Evolutionary conservation across 2,113 vertebrate species (phyloP).

Genomic region (Nanorana parkeri): DNA sequence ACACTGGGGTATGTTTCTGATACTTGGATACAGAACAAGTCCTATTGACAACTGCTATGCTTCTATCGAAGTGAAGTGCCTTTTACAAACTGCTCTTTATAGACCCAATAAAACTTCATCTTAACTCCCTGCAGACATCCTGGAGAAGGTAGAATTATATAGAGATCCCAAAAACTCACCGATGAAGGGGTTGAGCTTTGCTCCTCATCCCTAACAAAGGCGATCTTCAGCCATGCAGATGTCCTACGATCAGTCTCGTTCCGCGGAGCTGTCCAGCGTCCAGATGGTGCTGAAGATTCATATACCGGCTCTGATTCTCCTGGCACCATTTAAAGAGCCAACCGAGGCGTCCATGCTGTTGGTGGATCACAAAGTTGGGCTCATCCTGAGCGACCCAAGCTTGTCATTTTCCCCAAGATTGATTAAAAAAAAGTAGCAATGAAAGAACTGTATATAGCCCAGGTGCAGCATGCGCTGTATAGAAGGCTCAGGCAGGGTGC

Average conservation of each 20-base stretch:
- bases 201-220: slow-evolving; percentile 9
- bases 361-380: slow-evolving; percentile 10
- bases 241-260: neutral
- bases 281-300: neutral
- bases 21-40: too few species aligned
- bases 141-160: neutral
- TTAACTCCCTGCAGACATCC: too few species aligned
- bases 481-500: neutral
- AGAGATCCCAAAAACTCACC: slow-evolving; percentile 13
- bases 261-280: neutral
- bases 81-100: too few species aligned
- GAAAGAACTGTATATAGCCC: neutral
- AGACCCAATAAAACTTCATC: too few species aligned
- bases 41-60: too few species aligned
- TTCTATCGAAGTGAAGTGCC: too few species aligned
- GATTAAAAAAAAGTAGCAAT: neutral
- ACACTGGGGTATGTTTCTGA: too few species aligned
- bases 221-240: neutral
- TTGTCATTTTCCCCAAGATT: slow-evolving; percentile 14
- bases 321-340: too few species aligned
- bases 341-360: neutral
- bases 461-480: neutral
- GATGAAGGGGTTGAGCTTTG: slow-evolving; percentile 1
- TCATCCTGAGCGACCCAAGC: neutral
- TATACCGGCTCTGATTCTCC: neutral